Evolutionary conservation across 2,888 invertebrate species (phyloP).

Genomic region (Harmothoe impar): DNA sequence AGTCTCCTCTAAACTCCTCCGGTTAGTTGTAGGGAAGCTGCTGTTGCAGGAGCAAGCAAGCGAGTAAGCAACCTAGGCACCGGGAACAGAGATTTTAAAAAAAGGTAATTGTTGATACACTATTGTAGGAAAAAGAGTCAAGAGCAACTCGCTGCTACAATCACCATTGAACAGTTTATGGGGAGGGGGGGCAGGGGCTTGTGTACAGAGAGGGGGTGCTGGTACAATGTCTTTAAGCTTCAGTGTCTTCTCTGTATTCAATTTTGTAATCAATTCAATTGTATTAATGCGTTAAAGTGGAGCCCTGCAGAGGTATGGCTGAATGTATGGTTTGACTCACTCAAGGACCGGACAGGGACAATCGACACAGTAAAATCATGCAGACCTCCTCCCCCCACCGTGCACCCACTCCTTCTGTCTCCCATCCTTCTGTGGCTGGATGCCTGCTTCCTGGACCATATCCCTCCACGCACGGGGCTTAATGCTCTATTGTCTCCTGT

Average conservation of each 20-base stretch:
- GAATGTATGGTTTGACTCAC: slow-evolving; percentile 49
- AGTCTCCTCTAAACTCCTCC: background rate
- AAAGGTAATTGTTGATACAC: slow-evolving; percentile 43
- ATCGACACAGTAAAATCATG: background rate
- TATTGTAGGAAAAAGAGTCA: background rate
- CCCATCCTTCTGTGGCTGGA: background rate
- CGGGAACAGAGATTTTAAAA: background rate
- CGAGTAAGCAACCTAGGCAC: background rate
- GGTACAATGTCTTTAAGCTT: background rate
- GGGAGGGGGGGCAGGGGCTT: background rate
- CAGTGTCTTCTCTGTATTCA: slow-evolving; percentile 22
- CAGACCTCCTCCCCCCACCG: background rate
- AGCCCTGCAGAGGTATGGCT: slow-evolving; percentile 34
- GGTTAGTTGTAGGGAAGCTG: slow-evolving; percentile 1
- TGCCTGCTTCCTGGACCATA: background rate
- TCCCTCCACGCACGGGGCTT: background rate
- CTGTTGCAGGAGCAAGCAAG: background rate
- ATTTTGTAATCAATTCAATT: slow-evolving; percentile 61
- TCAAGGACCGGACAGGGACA: background rate
- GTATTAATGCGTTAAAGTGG: slow-evolving; percentile 40
- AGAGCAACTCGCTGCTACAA: background rate
- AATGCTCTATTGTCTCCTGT: slow-evolving; percentile 48
- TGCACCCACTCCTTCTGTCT: background rate
- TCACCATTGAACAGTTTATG: too few relatives aligned
- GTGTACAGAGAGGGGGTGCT: background rate